Evolutionary conservation across 2,888 invertebrate species (phyloP).

Genomic region (Oasisia sp.): DNA sequence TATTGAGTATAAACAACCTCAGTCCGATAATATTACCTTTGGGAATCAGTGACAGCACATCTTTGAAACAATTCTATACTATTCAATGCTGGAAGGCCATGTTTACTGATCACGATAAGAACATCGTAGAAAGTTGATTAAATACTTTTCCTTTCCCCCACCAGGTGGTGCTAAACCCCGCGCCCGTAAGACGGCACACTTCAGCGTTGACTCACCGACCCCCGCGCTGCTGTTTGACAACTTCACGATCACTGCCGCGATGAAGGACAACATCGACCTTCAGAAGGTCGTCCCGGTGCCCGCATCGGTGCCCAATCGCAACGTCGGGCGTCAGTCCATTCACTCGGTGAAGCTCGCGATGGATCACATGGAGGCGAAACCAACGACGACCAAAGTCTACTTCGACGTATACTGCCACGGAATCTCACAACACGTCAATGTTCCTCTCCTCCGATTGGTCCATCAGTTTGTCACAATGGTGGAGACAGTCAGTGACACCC

Average conservation of each 20-base stretch:
- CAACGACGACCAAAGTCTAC: conserved; percentile 88
- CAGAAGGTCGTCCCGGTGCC: conserved; percentile 49
- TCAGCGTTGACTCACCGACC: not conserved
- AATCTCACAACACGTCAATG: conserved; percentile 95
- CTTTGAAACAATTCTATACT: not conserved
- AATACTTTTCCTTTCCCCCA: not conserved
- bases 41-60: not conserved
- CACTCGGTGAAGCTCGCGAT: conserved; percentile 54
- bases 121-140: not conserved
- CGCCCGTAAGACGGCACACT: not conserved
- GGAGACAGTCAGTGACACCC: conserved; percentile 94
- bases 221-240: conserved; percentile 91
- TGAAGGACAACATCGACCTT: conserved; percentile 90
- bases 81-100: not conserved
- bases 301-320: conserved; percentile 31
- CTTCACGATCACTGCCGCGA: conserved; percentile 87
- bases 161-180: not conserved
- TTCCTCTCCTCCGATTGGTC: conserved; percentile 89
- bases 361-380: conserved; percentile 65
- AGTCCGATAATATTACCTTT: not conserved
- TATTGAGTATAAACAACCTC: too few species aligned
- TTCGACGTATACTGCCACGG: conserved; percentile 86
- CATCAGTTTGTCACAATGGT: conserved; percentile 98
- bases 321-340: conserved; percentile 24
- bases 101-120: not conserved